Evolutionary conservation across 2,113 vertebrate genomes (phyloP).

Genomic region (Spermophilus dauricus): DNA sequence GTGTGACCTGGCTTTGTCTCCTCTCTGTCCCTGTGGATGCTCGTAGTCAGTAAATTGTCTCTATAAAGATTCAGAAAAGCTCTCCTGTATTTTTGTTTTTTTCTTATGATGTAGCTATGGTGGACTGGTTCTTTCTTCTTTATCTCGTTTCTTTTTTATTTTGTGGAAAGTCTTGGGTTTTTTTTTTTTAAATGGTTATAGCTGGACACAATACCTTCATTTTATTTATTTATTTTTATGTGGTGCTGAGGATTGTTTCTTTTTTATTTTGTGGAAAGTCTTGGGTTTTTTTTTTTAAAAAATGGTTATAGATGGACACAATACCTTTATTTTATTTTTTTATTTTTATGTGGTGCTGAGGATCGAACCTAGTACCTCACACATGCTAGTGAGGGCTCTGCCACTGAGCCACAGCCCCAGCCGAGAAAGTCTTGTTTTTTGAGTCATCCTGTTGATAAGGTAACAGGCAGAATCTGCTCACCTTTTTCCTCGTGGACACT

Average conservation of each 20-base stretch:
- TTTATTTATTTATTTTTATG: too few species aligned
- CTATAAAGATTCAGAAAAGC: constrained; percentile 77
- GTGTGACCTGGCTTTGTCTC: neutral
- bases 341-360: too few species aligned
- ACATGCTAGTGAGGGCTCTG: too few species aligned
- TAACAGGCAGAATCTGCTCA: constrained; percentile 79
- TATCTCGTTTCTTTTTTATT: constrained; percentile 78
- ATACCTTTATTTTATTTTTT: too few species aligned
- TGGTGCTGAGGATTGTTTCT: constrained; percentile 43
- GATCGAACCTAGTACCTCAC: too few species aligned
- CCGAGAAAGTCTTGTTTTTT: constrained; percentile 77
- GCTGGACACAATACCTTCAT: too few species aligned
- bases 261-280: constrained; percentile 78
- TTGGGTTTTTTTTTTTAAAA: too few species aligned
- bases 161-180: constrained; percentile 32
- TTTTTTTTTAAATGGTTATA: too few species aligned
- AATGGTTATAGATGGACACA: too few species aligned
- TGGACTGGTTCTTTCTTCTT: constrained; percentile 81
- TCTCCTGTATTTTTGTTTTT: constrained; percentile 67
- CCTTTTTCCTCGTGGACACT: constrained; percentile 75
- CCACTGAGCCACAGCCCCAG: too few species aligned
- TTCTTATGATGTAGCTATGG: constrained; percentile 65
- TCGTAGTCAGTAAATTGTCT: constrained; percentile 76
- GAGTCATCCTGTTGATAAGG: constrained; percentile 80
- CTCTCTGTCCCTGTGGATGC: constrained; percentile 46